These are phyloP conservation scores for Pteromalus puparum DNA, from an alignment of 1,140 invertebrate genomes.

Conservation along the genomic window DNA sequence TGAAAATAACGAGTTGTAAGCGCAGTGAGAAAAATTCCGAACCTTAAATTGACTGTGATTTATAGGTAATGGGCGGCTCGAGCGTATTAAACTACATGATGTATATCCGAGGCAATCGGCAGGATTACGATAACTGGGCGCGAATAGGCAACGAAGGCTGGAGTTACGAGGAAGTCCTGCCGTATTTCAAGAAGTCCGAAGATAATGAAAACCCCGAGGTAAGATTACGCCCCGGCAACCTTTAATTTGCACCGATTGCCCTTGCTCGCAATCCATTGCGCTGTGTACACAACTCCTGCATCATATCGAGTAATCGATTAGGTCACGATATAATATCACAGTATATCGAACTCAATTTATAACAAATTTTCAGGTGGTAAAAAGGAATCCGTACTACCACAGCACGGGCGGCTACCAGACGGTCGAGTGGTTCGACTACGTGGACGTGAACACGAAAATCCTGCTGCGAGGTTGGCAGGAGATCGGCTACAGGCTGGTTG, in stretches of 20 bases:
- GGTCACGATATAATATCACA: too few relatives aligned
- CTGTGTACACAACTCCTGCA: too few relatives aligned
- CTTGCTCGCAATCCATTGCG: not conserved
- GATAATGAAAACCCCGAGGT: conserved; percentile 66
- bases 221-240: conserved; percentile 22
- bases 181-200: conserved; percentile 79
- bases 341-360: too few relatives aligned
- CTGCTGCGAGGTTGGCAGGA: conserved; percentile 79
- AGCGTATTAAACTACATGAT: conserved; percentile 82
- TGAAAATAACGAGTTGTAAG: too few relatives aligned
- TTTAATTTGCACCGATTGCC: not conserved
- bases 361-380: conserved; percentile 59
- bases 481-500: conserved; percentile 75
- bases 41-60: conserved; percentile 9
- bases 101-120: conserved; percentile 80
- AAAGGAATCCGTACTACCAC: conserved; percentile 75
- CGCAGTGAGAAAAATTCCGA: not conserved
- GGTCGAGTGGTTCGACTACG: conserved; percentile 79
- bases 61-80: conserved; percentile 77
- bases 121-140: conserved; percentile 83
- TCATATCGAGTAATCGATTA: not conserved
- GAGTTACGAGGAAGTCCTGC: conserved; percentile 79
- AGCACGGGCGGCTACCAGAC: conserved; percentile 77
- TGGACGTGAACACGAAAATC: conserved; percentile 76
- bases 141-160: conserved; percentile 79